Base-by-base conservation (phyloP, 2,888 invertebrate genomes). In the Clistopyga incitator region DNA sequence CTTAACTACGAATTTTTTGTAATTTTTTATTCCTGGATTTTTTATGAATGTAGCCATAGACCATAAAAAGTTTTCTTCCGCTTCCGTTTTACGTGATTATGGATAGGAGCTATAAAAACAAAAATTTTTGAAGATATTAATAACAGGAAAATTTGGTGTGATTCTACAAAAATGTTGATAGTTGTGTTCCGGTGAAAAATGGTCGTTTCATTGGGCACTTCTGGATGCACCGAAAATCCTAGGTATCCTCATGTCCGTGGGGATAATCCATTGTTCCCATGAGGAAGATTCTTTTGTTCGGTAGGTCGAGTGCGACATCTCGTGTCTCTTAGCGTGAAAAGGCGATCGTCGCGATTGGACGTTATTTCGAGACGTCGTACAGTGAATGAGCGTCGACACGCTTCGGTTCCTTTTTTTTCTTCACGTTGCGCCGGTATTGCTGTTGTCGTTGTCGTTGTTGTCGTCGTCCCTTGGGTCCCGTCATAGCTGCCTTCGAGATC, bases 301-400 rank as follows among this genome's bases (percentile, higher is more conserved):
- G 38, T 70, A 61, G 50, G 64, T 54, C 70, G 71, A 76, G 67
- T 61, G 80, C 78, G 80, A 79, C 64, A 82, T 80, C 67, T 82
- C 74, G 68, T 85, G 82, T 85, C 79, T 50, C 54, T 56, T 56
- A 61, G 78, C 56, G 78, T 56, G 78, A 79, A 76, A 79, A 71
- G 45, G 47, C 78, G 45, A 80, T 34, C 20, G 54, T 61, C 74
- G 70, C 74, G 70, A 85, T 86, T 70, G 83, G 76, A 81, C 82
- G 87, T 88, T 87, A 88, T 88, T 86, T 86, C 84, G 86, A 87
- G 86, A 82, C 45, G 34, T 64, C 64, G 45, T 38, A 64, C 18
- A 45, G 56, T 25, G 42, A 54, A 38, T 8, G n/a, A 67, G 67
- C 42, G 38, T 61, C 70, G 50, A 78, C 78, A 78, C 70, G 78